A percentile compares a stretch with the other conserved stretches of the same genome.
Evolutionary conservation across 2,888 invertebrate species (phyloP).

Genomic region (Leucania comma): DNA sequence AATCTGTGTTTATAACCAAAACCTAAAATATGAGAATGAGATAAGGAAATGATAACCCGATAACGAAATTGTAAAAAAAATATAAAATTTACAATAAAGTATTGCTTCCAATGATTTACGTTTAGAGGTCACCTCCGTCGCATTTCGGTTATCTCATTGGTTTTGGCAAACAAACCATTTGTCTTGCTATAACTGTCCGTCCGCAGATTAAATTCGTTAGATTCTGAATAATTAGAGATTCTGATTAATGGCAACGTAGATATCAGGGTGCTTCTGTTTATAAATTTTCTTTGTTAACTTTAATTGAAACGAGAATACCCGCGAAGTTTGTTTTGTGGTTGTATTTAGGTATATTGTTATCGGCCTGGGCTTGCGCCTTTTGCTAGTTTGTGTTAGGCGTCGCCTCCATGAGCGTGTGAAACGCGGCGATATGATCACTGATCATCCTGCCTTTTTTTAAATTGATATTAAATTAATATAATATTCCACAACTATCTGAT

Average conservation of each 20-base stretch:
- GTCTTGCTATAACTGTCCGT: constrained; percentile 66
- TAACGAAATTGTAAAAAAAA: constrained; percentile 11
- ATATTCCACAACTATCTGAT: too few species aligned
- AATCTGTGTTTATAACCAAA: background rate
- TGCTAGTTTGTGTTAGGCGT: accelerated
- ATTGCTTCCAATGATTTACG: constrained; percentile 47
- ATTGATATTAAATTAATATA: too few species aligned
- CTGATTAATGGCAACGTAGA: constrained; percentile 66
- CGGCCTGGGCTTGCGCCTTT: background rate
- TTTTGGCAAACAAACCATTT: constrained; percentile 69
- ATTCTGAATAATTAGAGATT: constrained; percentile 64
- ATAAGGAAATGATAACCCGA: background rate
- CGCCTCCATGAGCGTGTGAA: too few species aligned
- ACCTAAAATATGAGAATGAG: background rate
- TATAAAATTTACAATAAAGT: constrained; percentile 19
- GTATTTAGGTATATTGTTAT: background rate
- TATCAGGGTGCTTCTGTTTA: constrained; percentile 44
- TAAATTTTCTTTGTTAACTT: constrained; percentile 59
- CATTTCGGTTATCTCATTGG: constrained; percentile 53
- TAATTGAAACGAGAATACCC: constrained; percentile 53
- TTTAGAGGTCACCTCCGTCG: constrained; percentile 36
- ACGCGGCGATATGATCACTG: too few species aligned
- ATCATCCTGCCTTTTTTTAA: too few species aligned
- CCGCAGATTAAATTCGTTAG: constrained; percentile 69
- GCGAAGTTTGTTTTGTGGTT: constrained; percentile 32